Conservation (phyloP, 1,140 invertebrate genomes). For the Contarinia nasturtii region DNA sequence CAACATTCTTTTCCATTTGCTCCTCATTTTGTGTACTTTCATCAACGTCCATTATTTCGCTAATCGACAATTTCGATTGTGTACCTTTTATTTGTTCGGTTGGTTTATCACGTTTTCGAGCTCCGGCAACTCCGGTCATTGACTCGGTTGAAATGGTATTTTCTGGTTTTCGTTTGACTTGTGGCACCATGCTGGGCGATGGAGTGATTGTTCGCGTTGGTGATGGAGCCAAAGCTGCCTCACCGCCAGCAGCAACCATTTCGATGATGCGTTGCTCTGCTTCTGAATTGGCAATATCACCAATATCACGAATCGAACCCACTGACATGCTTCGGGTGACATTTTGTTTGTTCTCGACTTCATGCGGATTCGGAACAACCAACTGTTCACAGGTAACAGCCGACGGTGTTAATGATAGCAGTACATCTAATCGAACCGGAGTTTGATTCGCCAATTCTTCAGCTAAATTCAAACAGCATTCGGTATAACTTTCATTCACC, state of each 20-base stretch:
- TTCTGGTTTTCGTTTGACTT: constrained; percentile 48
- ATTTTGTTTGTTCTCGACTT: constrained; percentile 13
- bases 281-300: constrained; percentile 33
- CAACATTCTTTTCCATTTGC: constrained; percentile 16
- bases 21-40: constrained; percentile 12
- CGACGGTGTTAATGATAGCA: constrained; percentile 64
- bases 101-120: constrained; percentile 32
- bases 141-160: constrained; percentile 44
- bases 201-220: constrained; percentile 34
- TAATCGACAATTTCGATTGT: constrained; percentile 20
- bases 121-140: constrained; percentile 27
- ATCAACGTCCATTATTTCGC: constrained; percentile 14
- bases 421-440: constrained; percentile 68
- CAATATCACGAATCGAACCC: constrained; percentile 42
- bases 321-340: constrained; percentile 38
- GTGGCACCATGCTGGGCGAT: constrained; percentile 12
- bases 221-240: constrained; percentile 30
- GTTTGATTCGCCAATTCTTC: constrained; percentile 78
- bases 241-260: constrained; percentile 31
- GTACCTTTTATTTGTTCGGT: constrained; percentile 9
- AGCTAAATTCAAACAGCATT: constrained; percentile 66
- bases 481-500: constrained; percentile 75
- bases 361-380: constrained; percentile 37
- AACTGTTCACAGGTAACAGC: constrained; percentile 42
- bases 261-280: constrained; percentile 45